These are phyloP conservation scores for Polypterus bichir DNA, from an alignment of 2,113 vertebrate species.

Conservation along the genomic window DNA sequence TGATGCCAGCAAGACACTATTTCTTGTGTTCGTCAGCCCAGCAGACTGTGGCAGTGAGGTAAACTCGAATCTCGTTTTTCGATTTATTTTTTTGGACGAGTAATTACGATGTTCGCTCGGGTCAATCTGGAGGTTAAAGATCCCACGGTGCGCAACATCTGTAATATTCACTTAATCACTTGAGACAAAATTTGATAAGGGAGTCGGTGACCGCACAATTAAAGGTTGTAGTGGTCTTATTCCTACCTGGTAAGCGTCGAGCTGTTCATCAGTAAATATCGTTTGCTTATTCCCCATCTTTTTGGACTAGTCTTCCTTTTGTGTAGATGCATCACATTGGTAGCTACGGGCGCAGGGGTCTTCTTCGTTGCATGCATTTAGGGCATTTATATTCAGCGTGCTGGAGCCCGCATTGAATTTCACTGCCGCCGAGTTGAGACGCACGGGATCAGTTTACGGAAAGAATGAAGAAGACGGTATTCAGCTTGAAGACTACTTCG, in stretches of 20 bases:
- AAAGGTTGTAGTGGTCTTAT: background rate
- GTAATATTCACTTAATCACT: too few relatives aligned
- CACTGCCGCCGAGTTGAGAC: slow-evolving; percentile 12
- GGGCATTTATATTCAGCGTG: slow-evolving; percentile 30
- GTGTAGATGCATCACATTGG: slow-evolving; percentile 59
- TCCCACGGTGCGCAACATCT: too few relatives aligned
- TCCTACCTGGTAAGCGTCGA: slow-evolving; percentile 87
- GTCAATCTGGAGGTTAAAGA: too few relatives aligned
- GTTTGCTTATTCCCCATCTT: slow-evolving; percentile 93
- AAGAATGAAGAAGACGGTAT: slow-evolving; percentile 15
- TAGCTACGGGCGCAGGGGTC: slow-evolving; percentile 35
- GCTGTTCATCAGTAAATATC: slow-evolving; percentile 90
- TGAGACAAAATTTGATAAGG: too few relatives aligned
- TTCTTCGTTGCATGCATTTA: slow-evolving; percentile 62
- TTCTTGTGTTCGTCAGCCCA: too few relatives aligned
- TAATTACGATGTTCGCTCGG: too few relatives aligned
- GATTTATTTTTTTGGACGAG: too few relatives aligned
- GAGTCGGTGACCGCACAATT: too few relatives aligned
- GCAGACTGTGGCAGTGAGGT: too few relatives aligned
- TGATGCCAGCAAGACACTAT: too few relatives aligned
- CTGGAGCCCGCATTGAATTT: slow-evolving; percentile 38
- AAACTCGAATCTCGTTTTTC: too few relatives aligned
- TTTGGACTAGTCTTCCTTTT: slow-evolving; percentile 47
- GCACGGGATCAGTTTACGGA: slow-evolving; percentile 17
- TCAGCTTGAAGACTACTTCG: slow-evolving; percentile 8